Percentiles rank a stretch among this genome's conserved stretches.
Evolutionary conservation across 2,888 invertebrate species (phyloP).

Genomic region (Spilarctia lutea): DNA sequence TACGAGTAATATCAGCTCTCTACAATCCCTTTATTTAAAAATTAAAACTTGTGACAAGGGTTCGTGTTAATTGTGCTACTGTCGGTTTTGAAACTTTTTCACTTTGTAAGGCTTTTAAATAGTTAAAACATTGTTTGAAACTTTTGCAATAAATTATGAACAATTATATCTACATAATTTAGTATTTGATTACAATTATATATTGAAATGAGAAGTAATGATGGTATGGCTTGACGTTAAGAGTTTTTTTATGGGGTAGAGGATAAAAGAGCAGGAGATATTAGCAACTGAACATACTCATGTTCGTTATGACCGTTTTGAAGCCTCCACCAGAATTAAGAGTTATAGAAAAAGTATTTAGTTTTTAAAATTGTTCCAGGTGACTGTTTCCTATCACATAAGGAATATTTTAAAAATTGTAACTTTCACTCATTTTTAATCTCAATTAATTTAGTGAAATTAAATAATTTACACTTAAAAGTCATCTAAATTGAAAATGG

Average conservation of each 20-base stretch:
- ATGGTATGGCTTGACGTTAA: not conserved
- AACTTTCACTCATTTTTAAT: too few species aligned
- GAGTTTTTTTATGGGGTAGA: not conserved
- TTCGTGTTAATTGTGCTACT: conserved; percentile 2
- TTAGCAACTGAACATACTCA: too few species aligned
- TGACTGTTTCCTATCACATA: too few species aligned
- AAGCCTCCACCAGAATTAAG: too few species aligned
- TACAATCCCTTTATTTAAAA: not conserved
- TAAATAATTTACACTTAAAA: too few species aligned
- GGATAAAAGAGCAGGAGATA: too few species aligned
- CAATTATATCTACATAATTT: not conserved
- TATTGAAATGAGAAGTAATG: not conserved
- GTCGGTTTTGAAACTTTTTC: not conserved
- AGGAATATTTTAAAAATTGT: too few species aligned
- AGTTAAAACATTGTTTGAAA: not conserved
- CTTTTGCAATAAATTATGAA: not conserved
- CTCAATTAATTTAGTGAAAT: too few species aligned
- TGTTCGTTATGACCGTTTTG: too few species aligned
- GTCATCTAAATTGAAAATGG: too few species aligned
- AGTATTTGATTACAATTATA: not conserved
- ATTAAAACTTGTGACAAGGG: not conserved
- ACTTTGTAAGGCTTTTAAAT: not conserved
- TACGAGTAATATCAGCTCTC: not conserved
- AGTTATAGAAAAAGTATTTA: too few species aligned
- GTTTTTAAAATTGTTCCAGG: too few species aligned